Percentiles rank a stretch among this genome's conserved stretches.
Evolutionary conservation across 2,797 vertebrate genomes (phyloP).

Genomic region (Hyperoplus lanceolatus): DNA sequence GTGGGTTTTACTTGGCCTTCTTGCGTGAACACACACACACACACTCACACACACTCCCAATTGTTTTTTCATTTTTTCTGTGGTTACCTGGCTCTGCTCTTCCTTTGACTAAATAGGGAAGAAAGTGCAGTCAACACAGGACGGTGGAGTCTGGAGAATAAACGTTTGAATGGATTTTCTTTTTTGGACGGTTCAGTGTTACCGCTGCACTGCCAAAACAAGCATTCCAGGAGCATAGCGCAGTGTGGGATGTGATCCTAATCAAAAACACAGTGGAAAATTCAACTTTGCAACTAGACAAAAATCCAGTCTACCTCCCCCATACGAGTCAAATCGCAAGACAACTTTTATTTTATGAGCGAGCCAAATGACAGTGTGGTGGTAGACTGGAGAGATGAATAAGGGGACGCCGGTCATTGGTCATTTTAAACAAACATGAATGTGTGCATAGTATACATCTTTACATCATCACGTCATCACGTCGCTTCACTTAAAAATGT

Average conservation of each 20-base stretch:
- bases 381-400: not conserved
- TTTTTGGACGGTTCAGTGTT: slow-evolving; percentile 74
- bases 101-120: slow-evolving; percentile 84
- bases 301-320: slow-evolving; percentile 45
- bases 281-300: slow-evolving; percentile 45
- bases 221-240: slow-evolving; percentile 80
- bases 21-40: not conserved
- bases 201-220: slow-evolving; percentile 81
- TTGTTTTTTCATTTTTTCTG: slow-evolving; percentile 1
- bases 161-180: slow-evolving; percentile 75
- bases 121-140: slow-evolving; percentile 58
- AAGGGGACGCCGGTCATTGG: not conserved
- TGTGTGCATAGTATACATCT: not conserved
- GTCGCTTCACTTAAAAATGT: not conserved
- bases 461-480: not conserved
- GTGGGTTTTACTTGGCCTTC: slow-evolving; percentile 31
- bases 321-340: slow-evolving; percentile 21
- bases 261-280: slow-evolving; percentile 81
- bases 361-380: slow-evolving; percentile 7
- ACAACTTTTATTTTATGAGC: slow-evolving; percentile 17
- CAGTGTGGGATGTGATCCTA: slow-evolving; percentile 79
- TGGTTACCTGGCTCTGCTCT: slow-evolving; percentile 62
- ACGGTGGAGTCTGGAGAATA: slow-evolving; percentile 56
- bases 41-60: too few species aligned
- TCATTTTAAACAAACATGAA: not conserved